A percentile compares a stretch with the other conserved stretches of the same genome.
phyloP scores from a whole-genome alignment of 2,113 vertebrate species.

The Ciconia stormi region DNA sequence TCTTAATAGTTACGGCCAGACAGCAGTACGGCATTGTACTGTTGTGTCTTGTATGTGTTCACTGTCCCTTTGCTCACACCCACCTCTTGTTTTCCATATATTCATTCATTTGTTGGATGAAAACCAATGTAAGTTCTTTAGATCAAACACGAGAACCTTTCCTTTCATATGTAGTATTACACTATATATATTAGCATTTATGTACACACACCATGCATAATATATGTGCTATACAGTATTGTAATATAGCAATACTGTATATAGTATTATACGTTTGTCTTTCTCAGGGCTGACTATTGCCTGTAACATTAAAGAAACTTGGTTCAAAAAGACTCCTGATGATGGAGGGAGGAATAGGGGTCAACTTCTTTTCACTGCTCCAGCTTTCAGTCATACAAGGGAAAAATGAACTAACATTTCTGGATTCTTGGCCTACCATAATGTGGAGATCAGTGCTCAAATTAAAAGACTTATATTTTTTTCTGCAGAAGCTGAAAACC shows the following conservation, averaged over 20 bases:
- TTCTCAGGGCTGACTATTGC: neutral
- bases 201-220: fast-evolving
- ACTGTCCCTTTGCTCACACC: neutral
- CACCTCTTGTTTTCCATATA: neutral
- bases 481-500: neutral
- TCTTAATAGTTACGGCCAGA: neutral
- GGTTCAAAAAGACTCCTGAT: neutral
- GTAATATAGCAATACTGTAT: neutral
- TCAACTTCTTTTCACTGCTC: neutral
- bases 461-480: neutral
- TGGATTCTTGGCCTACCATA: neutral
- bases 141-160: neutral
- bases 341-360: neutral
- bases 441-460: neutral
- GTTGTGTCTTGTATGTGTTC: neutral
- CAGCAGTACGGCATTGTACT: neutral
- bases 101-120: neutral
- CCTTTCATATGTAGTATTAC: neutral
- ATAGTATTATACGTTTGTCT: fast-evolving
- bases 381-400: neutral
- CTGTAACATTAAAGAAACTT: neutral
- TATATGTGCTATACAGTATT: neutral
- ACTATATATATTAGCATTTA: neutral
- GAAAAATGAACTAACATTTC: neutral
- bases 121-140: neutral